A percentile compares a stretch with the other conserved stretches of the same genome.
Conservation (phyloP, 2,797 vertebrate species). For the Uromys caudimaculatus region DNA sequence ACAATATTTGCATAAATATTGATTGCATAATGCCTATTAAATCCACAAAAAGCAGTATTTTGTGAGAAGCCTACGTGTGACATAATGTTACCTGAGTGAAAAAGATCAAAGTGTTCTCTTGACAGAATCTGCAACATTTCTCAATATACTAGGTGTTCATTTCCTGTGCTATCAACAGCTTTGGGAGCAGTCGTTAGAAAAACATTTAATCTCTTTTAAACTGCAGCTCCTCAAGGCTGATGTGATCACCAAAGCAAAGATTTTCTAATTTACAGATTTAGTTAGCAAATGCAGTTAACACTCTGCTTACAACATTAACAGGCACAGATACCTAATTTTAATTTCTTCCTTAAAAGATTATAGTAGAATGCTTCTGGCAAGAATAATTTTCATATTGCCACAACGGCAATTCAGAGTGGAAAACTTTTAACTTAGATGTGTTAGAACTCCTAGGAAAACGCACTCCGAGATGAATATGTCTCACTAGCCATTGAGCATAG, state of each 20-base stretch:
- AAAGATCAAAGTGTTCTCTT: slow-evolving; percentile 69
- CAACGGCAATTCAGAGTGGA: slow-evolving; percentile 44
- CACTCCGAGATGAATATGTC: background rate
- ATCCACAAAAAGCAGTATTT: slow-evolving; percentile 71
- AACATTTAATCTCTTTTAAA: slow-evolving; percentile 83
- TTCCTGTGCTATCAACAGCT: slow-evolving; percentile 81
- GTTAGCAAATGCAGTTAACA: slow-evolving; percentile 82
- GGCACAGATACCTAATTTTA: slow-evolving; percentile 82
- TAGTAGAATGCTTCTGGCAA: slow-evolving; percentile 77
- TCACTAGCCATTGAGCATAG: background rate
- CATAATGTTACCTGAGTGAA: slow-evolving; percentile 64
- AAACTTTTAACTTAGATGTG: slow-evolving; percentile 68
- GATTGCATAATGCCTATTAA: slow-evolving; percentile 69
- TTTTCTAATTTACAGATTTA: slow-evolving; percentile 85
- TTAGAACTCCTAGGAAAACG: slow-evolving; percentile 59
- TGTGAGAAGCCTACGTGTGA: slow-evolving; percentile 63
- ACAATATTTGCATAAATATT: slow-evolving; percentile 71
- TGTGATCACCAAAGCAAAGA: slow-evolving; percentile 81
- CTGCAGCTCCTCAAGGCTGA: slow-evolving; percentile 81
- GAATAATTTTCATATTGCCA: slow-evolving; percentile 78
- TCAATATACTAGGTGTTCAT: slow-evolving; percentile 70
- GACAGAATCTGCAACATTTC: slow-evolving; percentile 71
- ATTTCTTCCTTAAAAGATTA: slow-evolving; percentile 81
- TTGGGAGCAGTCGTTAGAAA: slow-evolving; percentile 83
- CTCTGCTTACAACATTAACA: slow-evolving; percentile 71